A percentile compares a stretch with the other conserved stretches of the same genome.
Evolutionary conservation across 35 echinoderm and acorn worm species (phyloP).

Genomic region (Apostichopus japonicus): DNA sequence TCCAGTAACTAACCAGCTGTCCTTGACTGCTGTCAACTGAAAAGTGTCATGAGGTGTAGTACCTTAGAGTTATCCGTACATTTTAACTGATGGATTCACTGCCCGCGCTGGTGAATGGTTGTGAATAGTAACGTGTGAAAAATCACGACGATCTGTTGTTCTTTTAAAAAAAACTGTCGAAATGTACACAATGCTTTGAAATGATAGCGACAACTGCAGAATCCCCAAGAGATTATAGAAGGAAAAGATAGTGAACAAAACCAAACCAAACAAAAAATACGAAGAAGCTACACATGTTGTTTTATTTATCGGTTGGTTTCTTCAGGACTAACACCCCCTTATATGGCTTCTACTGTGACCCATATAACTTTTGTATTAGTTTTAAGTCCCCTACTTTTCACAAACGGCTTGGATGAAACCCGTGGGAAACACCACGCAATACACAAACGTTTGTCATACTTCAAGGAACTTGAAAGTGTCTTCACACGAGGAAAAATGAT

Average conservation of each 20-base stretch:
- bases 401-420: background rate
- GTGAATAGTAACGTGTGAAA: background rate
- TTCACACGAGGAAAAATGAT: background rate
- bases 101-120: background rate
- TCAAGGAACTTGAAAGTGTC: background rate
- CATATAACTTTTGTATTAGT: background rate
- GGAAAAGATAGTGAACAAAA: background rate
- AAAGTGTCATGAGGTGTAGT: background rate
- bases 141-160: background rate
- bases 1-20: too few species aligned
- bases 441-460: background rate
- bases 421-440: background rate
- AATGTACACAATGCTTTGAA: background rate
- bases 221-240: background rate
- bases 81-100: background rate
- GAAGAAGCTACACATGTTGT: background rate
- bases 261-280: too few species aligned
- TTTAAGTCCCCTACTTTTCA: too few species aligned
- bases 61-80: background rate
- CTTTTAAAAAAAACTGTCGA: background rate
- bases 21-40: too few species aligned
- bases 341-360: background rate
- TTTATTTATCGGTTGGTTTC: background rate
- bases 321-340: background rate
- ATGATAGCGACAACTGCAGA: background rate